Evolutionary conservation across 2,113 vertebrate genomes (phyloP), one percentile per base, ranked within the genome.

Genomic region (Epinephelus lanceolatus): DNA sequence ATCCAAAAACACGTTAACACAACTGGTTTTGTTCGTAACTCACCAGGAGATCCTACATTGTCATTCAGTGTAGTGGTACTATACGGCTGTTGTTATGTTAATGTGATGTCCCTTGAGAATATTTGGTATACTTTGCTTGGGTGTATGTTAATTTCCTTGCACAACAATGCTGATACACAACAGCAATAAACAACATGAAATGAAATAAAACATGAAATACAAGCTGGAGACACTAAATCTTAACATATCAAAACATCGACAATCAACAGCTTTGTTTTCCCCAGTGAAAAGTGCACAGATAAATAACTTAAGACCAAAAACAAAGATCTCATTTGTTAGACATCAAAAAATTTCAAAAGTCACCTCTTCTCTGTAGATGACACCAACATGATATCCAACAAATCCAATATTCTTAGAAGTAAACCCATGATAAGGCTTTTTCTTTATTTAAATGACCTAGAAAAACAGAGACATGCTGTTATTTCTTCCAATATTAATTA

Each of bases 401-500:
- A 30, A n/a, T 60, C 7, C 53, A 40, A 3, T 40, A 9, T 42
- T 49, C 21, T 71, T 27, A 19, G 37, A 55, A 71, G 47, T 18
- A 18, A 0, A 70, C 1, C 33, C 17, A 66, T 21, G 13, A 49
- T 37, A 19, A n/a, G 17, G 19, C 14, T 42, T 72, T 62, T 49
- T 21, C 17, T 45, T 0, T 55, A 7, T 19, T 63, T 14, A 57
- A 74, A 71, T 61, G 25, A 61, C 67, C 62, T 30, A 69, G 47
- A 80, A 85, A 72, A 82, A 59, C 25, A 12, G 37, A 74, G 53
- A 81, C 55, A 49, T 57, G 27, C 52, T 74, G 30, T 47, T 76
- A 63, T 73, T 78, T 81, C 77, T 71, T 62, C 33, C 30, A 78
- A 66, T 53, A 79, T 81, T 84, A 81, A 86, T 86, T 84, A 84